phyloP scores from a whole-genome alignment of 2,888 invertebrate genomes.

The Drosophila recens region DNA sequence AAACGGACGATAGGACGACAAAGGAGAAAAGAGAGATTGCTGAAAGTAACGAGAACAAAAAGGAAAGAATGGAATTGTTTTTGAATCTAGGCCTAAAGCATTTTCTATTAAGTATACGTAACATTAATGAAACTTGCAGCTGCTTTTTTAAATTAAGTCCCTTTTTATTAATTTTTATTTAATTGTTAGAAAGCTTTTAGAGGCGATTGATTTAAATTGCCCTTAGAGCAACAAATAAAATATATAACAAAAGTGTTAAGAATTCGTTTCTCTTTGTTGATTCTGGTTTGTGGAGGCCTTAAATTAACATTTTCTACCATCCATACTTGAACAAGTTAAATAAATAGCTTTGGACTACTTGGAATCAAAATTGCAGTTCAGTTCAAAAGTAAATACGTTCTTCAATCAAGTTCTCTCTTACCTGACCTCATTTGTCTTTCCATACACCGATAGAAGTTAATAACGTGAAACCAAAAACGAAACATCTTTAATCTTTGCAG shows the following conservation, averaged over 20 bases:
- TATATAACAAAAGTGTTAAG: too few species aligned
- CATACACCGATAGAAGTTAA: not conserved
- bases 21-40: not conserved
- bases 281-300: too few species aligned
- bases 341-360: not conserved
- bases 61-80: conserved; percentile 1
- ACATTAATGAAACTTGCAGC: not conserved
- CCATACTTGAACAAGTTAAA: too few species aligned
- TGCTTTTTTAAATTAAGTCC: too few species aligned
- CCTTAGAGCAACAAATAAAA: too few species aligned
- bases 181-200: too few species aligned
- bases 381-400: not conserved
- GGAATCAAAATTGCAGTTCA: not conserved
- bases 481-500: not conserved
- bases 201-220: too few species aligned
- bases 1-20: not conserved
- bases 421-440: conserved; percentile 7
- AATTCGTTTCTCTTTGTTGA: not conserved
- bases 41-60: conserved; percentile 1
- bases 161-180: too few species aligned
- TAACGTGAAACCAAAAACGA: not conserved
- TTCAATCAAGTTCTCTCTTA: not conserved
- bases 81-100: conserved; percentile 10
- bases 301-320: too few species aligned
- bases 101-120: not conserved